These are phyloP conservation scores for Drosophila santomea DNA, from an alignment of 1,140 invertebrate species.

Conservation along the genomic window DNA sequence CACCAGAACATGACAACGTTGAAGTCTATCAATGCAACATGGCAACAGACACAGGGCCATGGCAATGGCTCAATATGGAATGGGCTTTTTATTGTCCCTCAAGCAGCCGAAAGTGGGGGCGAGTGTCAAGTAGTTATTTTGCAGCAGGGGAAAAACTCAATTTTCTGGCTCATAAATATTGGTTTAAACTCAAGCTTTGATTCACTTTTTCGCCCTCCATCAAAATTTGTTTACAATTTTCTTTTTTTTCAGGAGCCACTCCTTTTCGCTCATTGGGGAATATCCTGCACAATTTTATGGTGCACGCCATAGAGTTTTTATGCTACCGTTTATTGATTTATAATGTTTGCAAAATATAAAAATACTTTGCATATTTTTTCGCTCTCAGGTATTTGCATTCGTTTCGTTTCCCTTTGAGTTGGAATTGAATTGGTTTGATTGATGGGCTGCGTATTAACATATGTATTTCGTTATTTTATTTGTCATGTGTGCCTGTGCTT, in stretches of 20 bases:
- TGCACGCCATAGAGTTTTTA: conserved; percentile 9
- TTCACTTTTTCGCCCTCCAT: conserved; percentile 50
- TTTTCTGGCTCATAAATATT: conserved; percentile 82
- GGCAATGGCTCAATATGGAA: conserved; percentile 78
- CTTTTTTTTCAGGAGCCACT: not conserved
- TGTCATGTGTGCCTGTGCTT: conserved; percentile 8
- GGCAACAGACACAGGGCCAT: conserved; percentile 32
- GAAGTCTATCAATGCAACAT: conserved; percentile 65
- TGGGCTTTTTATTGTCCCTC: conserved; percentile 71
- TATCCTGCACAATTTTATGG: conserved; percentile 21
- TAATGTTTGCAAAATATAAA: conserved; percentile 76
- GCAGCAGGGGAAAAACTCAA: conserved; percentile 59
- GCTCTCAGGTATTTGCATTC: conserved; percentile 31
- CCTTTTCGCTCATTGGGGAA: conserved; percentile 9
- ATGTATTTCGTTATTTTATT: conserved; percentile 43
- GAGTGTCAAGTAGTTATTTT: conserved; percentile 69
- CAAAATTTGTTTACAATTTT: conserved; percentile 43
- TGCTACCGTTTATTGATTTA: conserved; percentile 72
- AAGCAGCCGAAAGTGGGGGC: conserved; percentile 40
- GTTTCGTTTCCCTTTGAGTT: conserved; percentile 36
- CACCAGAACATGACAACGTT: conserved; percentile 50
- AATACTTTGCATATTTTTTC: conserved; percentile 70
- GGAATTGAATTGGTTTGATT: conserved; percentile 74
- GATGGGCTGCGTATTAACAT: conserved; percentile 65
- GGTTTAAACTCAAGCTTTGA: conserved; percentile 72